A percentile compares a stretch with the other conserved stretches of the same genome.
These are phyloP conservation scores for Pycnomerus fuliginosus DNA, from an alignment of 2,888 invertebrate genomes.

Conservation along the genomic window DNA sequence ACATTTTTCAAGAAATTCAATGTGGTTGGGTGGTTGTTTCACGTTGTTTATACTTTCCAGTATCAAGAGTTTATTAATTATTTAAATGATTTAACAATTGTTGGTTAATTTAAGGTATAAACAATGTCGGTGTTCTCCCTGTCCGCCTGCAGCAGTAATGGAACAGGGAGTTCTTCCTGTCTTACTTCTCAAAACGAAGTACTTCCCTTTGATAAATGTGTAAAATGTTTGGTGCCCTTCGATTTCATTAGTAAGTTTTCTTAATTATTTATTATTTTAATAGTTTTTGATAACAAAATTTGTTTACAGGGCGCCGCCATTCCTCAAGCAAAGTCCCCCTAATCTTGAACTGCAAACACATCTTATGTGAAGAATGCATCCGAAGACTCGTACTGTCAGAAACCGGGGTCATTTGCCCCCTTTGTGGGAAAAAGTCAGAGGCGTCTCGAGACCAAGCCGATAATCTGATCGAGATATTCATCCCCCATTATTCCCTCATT, in stretches of 20 bases:
- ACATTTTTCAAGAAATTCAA: no score
- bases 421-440: neutral
- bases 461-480: conserved; percentile 39
- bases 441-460: neutral
- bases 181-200: no score
- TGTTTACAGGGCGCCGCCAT: conserved; percentile 10
- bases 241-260: conserved; percentile 29
- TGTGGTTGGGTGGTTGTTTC: no score
- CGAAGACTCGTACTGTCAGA: conserved; percentile 31
- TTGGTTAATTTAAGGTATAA: no score
- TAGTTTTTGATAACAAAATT: no score
- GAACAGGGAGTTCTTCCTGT: no score
- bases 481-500: conserved; percentile 49
- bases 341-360: conserved; percentile 66
- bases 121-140: no score
- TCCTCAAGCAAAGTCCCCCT: conserved; percentile 54
- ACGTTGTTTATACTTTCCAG: no score
- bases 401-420: neutral
- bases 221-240: conserved; percentile 23
- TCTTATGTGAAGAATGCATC: conserved; percentile 66
- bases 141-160: no score
- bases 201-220: conserved; percentile 26
- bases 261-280: no score
- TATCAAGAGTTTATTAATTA: no score
- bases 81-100: no score